These are phyloP conservation scores for Calliphora vomitoria DNA, from an alignment of 2,888 invertebrate species.

Conservation along the genomic window DNA sequence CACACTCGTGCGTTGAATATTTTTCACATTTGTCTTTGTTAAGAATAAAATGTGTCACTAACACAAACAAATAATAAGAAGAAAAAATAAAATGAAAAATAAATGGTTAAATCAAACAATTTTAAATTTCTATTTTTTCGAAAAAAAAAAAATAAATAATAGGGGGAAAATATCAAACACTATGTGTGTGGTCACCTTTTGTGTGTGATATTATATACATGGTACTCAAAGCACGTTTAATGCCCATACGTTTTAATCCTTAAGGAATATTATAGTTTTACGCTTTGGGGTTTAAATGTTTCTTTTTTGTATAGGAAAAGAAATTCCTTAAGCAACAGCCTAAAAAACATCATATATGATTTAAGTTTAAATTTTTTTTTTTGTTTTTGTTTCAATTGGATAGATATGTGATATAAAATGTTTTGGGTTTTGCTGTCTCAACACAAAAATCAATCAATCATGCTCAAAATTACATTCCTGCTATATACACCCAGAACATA, in stretches of 20 bases:
- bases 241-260: background rate
- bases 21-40: constrained; percentile 23
- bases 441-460: constrained; percentile 61
- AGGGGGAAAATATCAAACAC: too few species aligned
- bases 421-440: constrained; percentile 40
- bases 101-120: constrained; percentile 22
- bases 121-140: background rate
- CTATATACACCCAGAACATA: background rate
- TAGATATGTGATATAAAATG: constrained; percentile 41
- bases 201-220: background rate
- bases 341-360: constrained; percentile 17
- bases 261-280: background rate
- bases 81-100: background rate
- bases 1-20: background rate
- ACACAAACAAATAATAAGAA: constrained; percentile 15
- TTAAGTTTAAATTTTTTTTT: background rate
- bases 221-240: background rate
- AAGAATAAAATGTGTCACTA: constrained; percentile 23
- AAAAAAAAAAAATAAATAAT: too few species aligned
- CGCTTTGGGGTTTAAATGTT: background rate
- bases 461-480: constrained; percentile 31
- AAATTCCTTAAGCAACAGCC: constrained; percentile 38
- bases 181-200: background rate
- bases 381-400: constrained; percentile 14
- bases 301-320: background rate